Conservation (phyloP, 2,888 invertebrate species). For the Leptarthrus brevirostris region DNA sequence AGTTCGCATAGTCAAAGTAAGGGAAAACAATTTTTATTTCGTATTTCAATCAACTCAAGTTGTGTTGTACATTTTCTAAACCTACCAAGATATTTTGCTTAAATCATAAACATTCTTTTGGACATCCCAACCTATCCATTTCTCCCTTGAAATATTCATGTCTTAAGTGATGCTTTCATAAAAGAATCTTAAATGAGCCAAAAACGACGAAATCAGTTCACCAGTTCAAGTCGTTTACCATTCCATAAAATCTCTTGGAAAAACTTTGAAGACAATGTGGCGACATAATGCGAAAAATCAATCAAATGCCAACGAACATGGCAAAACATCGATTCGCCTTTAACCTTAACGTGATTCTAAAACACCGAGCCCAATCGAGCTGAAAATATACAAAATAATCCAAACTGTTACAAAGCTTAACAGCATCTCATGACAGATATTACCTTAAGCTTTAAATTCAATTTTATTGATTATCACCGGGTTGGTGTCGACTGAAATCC, state of each 20-base stretch:
- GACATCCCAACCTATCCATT: too few relatives aligned
- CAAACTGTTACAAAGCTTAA: neutral
- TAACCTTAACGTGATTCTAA: neutral
- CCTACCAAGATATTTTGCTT: too few relatives aligned
- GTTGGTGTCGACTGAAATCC: neutral
- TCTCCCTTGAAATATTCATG: too few relatives aligned
- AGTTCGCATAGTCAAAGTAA: too few relatives aligned
- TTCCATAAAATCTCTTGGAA: neutral
- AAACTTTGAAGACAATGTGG: constrained; percentile 21
- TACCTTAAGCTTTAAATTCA: constrained; percentile 8
- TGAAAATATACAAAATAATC: neutral
- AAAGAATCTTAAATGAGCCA: neutral
- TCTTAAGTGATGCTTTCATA: neutral
- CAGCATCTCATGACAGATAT: neutral
- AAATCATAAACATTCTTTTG: too few relatives aligned
- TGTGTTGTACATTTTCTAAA: too few relatives aligned
- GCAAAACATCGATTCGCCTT: too few relatives aligned
- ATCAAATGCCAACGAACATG: too few relatives aligned
- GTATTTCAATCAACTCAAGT: too few relatives aligned
- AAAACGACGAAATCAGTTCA: neutral
- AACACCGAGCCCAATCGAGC: neutral
- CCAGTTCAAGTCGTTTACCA: neutral
- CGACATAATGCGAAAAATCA: neutral
- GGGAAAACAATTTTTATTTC: too few relatives aligned
- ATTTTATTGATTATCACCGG: constrained; percentile 4